These are phyloP conservation scores for Schizotus pectinicornis DNA, from an alignment of 2,888 invertebrate genomes.

Conservation along the genomic window DNA sequence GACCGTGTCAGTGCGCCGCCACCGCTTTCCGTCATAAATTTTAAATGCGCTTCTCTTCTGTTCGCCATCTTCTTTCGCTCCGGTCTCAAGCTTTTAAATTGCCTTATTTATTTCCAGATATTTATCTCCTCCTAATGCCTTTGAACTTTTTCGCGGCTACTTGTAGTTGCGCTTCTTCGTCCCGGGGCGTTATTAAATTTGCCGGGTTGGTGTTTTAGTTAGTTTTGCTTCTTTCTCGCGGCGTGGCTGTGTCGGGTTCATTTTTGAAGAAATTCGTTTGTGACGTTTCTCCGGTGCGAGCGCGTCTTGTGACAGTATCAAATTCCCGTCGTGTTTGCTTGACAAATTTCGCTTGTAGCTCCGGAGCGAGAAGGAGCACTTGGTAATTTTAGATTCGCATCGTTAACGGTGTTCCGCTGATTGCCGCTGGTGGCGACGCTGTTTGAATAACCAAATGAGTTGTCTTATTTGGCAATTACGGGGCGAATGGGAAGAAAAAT, in stretches of 20 bases:
- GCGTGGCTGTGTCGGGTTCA: too few relatives aligned
- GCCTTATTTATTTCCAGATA: constrained; percentile 26
- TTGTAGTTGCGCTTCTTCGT: too few relatives aligned
- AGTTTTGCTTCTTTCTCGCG: neutral
- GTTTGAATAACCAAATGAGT: constrained; percentile 47
- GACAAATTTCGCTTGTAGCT: constrained; percentile 31
- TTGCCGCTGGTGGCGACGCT: constrained; percentile 34
- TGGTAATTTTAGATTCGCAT: constrained; percentile 33
- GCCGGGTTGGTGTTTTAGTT: too few relatives aligned
- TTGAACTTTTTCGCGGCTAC: too few relatives aligned
- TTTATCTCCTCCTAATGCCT: neutral
- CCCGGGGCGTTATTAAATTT: too few relatives aligned
- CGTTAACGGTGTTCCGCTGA: constrained; percentile 35
- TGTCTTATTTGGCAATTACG: constrained; percentile 47
- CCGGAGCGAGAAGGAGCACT: constrained; percentile 20
- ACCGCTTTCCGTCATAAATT: constrained; percentile 24
- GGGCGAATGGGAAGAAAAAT: constrained; percentile 38
- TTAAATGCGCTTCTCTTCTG: constrained; percentile 24
- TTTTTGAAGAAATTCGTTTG: too few relatives aligned
- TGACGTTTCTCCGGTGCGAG: neutral
- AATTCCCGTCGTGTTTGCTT: constrained; percentile 34
- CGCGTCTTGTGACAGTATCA: constrained; percentile 25
- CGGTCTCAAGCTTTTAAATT: constrained; percentile 19
- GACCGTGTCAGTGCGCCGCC: constrained; percentile 28
- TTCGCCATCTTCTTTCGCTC: constrained; percentile 7